Conservation (phyloP, 2,888 invertebrate species). For the Oithona nana region DNA sequence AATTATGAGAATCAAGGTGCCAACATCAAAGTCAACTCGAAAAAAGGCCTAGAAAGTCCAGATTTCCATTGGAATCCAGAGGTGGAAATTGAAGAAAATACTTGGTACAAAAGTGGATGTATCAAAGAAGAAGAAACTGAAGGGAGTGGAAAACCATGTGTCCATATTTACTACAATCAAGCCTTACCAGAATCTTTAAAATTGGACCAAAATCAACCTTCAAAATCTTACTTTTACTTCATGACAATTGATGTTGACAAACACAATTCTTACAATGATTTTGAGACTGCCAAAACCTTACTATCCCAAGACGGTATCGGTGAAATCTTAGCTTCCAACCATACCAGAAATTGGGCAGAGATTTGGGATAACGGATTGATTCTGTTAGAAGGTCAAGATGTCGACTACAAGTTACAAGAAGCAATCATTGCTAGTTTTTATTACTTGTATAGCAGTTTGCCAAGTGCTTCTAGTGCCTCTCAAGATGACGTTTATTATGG, state of each 20-base stretch:
- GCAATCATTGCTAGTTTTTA: slow-evolving; percentile 22
- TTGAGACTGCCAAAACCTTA: not conserved
- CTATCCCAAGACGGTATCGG: slow-evolving; percentile 18
- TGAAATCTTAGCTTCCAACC: slow-evolving; percentile 18
- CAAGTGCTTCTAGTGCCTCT: slow-evolving; percentile 19
- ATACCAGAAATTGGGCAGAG: slow-evolving; percentile 20
- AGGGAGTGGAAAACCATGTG: not conserved
- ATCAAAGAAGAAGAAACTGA: not conserved
- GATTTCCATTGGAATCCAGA: too few relatives aligned
- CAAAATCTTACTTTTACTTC: not conserved
- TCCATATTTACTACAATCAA: not conserved
- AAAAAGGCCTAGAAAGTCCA: too few relatives aligned
- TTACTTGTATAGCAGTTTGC: slow-evolving; percentile 23
- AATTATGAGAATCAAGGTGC: too few relatives aligned
- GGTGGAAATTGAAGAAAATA: too few relatives aligned
- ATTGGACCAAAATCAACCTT: not conserved
- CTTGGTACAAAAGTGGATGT: not conserved
- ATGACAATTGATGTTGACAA: not conserved
- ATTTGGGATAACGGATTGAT: slow-evolving; percentile 22
- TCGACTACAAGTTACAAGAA: slow-evolving; percentile 17
- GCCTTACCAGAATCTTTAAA: not conserved
- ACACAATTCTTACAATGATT: not conserved
- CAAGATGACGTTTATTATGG: slow-evolving; percentile 21
- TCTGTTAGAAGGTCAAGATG: slow-evolving; percentile 21
- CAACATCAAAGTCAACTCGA: too few relatives aligned